Percentiles rank a stretch among this genome's conserved stretches.
Evolutionary conservation across 2,797 vertebrate species (phyloP).

Genomic region (Phrynocephalus vlangalii): DNA sequence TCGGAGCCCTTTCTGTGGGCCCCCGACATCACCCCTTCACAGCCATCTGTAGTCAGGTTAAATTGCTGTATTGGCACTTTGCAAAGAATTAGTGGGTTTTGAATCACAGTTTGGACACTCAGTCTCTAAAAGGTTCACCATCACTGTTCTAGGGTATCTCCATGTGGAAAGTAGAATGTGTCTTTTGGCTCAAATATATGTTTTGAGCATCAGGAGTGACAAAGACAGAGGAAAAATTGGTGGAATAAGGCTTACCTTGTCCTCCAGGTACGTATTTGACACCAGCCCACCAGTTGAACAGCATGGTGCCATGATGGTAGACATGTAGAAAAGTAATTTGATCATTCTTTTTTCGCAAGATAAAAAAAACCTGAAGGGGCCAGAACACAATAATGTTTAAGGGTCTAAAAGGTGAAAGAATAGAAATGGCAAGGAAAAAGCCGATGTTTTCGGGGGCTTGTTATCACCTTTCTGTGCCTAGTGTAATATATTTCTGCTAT

Average conservation of each 20-base stretch:
- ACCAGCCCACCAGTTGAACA: constrained; percentile 76
- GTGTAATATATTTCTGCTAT: not conserved
- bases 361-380: constrained; percentile 74
- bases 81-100: too few relatives aligned
- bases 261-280: constrained; percentile 75
- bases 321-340: constrained; percentile 76
- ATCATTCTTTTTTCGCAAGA: constrained; percentile 73
- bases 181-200: too few relatives aligned
- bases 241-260: constrained; percentile 69
- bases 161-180: too few relatives aligned
- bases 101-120: too few relatives aligned
- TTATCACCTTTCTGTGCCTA: not conserved
- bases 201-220: too few relatives aligned
- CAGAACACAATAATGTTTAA: not conserved
- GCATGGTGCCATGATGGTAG: constrained; percentile 75
- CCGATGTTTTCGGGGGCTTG: not conserved
- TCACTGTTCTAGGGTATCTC: too few relatives aligned
- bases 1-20: too few relatives aligned
- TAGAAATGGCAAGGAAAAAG: not conserved
- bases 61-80: too few relatives aligned
- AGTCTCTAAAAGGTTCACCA: too few relatives aligned
- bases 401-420: not conserved
- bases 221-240: too few relatives aligned
- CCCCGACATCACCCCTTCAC: too few relatives aligned
- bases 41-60: too few relatives aligned